phyloP scores from a whole-genome alignment of 2,888 invertebrate genomes.

The Drosophila phalerata region DNA sequence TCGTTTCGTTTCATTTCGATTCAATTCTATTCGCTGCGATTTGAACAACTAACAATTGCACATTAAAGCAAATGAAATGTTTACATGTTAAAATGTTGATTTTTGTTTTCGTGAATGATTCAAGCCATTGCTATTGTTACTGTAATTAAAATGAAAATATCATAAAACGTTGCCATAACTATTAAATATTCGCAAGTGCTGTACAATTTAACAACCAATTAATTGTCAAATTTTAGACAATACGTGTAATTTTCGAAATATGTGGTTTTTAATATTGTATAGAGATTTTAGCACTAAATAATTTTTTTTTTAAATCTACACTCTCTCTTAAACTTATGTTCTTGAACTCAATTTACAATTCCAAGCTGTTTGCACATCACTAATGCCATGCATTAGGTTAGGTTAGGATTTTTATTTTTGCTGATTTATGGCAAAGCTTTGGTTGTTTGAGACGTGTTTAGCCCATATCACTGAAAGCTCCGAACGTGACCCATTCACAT shows the following conservation, averaged over 20 bases:
- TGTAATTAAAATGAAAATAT: slow-evolving; percentile 36
- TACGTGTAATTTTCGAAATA: too few relatives aligned
- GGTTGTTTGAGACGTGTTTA: slow-evolving; percentile 10
- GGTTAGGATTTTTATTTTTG: slow-evolving; percentile 8
- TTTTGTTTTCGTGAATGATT: slow-evolving; percentile 29
- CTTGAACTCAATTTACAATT: slow-evolving; percentile 8
- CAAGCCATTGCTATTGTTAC: slow-evolving; percentile 28
- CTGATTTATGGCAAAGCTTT: slow-evolving; percentile 38
- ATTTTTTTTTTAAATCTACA: too few relatives aligned
- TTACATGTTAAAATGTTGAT: slow-evolving; percentile 44
- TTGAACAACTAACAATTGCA: slow-evolving; percentile 46
- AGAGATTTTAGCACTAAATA: too few relatives aligned
- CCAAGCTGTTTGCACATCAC: not conserved
- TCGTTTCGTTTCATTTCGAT: slow-evolving; percentile 9
- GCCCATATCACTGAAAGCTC: slow-evolving; percentile 13
- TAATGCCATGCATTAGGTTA: slow-evolving; percentile 2
- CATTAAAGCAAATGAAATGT: slow-evolving; percentile 58
- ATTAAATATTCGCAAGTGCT: slow-evolving; percentile 7
- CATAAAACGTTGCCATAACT: slow-evolving; percentile 5
- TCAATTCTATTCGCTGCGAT: slow-evolving; percentile 12
- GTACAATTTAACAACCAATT: slow-evolving; percentile 16
- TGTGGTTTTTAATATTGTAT: too few relatives aligned
- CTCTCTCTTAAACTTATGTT: too few relatives aligned
- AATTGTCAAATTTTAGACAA: too few relatives aligned
- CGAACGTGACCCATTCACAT: slow-evolving; percentile 29